phyloP scores from a whole-genome alignment of 1,140 invertebrate species.

The Drosophila pruinosa region DNA sequence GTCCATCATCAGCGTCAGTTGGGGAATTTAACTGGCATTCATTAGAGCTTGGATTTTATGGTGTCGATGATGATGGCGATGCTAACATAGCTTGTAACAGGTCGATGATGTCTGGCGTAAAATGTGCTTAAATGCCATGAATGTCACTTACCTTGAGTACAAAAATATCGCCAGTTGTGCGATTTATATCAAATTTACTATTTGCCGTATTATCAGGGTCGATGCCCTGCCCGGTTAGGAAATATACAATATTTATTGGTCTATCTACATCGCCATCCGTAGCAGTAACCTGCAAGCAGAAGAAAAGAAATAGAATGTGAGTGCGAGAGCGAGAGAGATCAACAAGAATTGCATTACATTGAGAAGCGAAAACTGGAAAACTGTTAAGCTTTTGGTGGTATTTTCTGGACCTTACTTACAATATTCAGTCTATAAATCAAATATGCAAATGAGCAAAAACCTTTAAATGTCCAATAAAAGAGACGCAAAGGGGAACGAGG shows the following conservation, averaged over 20 bases:
- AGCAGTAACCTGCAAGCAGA: slow-evolving; percentile 82
- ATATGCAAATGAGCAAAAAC: slow-evolving; percentile 77
- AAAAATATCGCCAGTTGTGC: slow-evolving; percentile 87
- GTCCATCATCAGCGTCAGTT: slow-evolving; percentile 9
- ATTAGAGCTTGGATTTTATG: slow-evolving; percentile 45
- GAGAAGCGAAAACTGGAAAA: neutral
- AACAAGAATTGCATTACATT: slow-evolving; percentile 35
- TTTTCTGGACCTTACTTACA: slow-evolving; percentile 53
- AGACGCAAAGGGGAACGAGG: neutral
- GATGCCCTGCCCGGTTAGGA: slow-evolving; percentile 88
- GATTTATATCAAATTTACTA: slow-evolving; percentile 88
- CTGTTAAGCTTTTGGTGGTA: slow-evolving; percentile 37
- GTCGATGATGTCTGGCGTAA: slow-evolving; percentile 11
- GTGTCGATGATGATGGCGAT: neutral
- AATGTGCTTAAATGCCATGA: slow-evolving; percentile 37
- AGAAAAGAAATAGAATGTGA: slow-evolving; percentile 85
- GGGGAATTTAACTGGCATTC: slow-evolving; percentile 59
- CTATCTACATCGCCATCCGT: slow-evolving; percentile 88
- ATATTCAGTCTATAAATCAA: slow-evolving; percentile 76
- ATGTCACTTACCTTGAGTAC: slow-evolving; percentile 84
- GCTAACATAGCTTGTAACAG: no score
- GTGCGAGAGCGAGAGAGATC: slow-evolving; percentile 31
- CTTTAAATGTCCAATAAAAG: slow-evolving; percentile 79
- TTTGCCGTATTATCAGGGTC: slow-evolving; percentile 86
- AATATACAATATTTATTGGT: slow-evolving; percentile 88